Evolutionary conservation across 64 coral and sea anemone species (phyloP).

Genomic region (Porites lutea): DNA sequence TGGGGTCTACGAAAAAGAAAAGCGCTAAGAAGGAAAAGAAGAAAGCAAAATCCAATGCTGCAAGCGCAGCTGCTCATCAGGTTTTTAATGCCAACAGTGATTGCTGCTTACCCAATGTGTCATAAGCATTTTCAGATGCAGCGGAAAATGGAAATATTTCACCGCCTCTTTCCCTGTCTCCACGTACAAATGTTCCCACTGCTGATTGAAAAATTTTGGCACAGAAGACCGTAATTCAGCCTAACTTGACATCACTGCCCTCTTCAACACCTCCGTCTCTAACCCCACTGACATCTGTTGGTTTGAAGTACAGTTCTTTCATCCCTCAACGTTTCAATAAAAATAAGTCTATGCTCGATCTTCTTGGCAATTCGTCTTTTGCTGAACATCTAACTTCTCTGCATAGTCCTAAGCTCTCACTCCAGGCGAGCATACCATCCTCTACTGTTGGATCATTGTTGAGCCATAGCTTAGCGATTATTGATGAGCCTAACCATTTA

Average conservation of each 20-base stretch:
- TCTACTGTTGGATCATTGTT: neutral
- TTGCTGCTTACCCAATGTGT: no score
- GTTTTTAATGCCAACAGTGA: no score
- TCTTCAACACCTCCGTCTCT: neutral
- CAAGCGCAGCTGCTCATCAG: no score
- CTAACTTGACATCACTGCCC: neutral
- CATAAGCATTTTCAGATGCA: no score
- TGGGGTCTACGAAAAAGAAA: no score
- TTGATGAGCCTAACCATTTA: neutral
- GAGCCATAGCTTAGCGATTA: neutral
- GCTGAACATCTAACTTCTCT: neutral
- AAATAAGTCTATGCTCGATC: neutral
- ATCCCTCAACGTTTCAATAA: neutral
- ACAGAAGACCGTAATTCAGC: neutral
- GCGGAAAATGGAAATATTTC: neutral
- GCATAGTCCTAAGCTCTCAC: neutral
- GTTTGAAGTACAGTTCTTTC: neutral
- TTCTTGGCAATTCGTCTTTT: neutral
- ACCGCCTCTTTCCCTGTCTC: neutral
- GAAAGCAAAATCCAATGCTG: no score
- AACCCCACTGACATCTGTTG: neutral
- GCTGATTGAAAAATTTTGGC: neutral
- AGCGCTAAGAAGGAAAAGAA: no score
- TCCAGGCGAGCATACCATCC: neutral
- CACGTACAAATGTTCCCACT: neutral